phyloP scores from a whole-genome alignment of 2,797 vertebrate genomes.

The Linurgus olivaceus region DNA sequence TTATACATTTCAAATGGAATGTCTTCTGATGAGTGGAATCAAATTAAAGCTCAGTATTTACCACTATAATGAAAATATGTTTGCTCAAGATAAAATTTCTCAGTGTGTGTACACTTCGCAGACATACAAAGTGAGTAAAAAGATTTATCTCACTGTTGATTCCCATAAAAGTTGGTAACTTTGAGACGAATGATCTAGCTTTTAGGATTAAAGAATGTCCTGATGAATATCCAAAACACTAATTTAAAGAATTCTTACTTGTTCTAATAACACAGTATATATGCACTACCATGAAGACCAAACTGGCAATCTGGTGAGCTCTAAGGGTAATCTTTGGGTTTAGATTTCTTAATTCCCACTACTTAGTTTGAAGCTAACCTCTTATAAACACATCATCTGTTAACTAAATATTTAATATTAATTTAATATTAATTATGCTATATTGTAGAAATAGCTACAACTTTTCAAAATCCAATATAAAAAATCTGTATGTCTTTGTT shows the following conservation, averaged over 20 bases:
- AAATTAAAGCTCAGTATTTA: not conserved
- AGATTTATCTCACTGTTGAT: not conserved
- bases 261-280: not conserved
- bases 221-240: not conserved
- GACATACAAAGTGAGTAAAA: not conserved
- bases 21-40: not conserved
- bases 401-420: not conserved
- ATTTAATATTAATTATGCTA: not conserved
- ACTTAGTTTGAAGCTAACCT: not conserved
- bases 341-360: not conserved
- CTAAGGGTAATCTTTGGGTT: not conserved
- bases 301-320: not conserved
- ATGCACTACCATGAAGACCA: not conserved
- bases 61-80: not conserved
- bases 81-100: not conserved
- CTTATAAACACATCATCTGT: not conserved
- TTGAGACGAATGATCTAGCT: not conserved
- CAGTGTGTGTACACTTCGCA: not conserved
- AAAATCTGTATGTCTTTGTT: not conserved
- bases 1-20: not conserved
- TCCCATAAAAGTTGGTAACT: not conserved
- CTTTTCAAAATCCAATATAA: not conserved
- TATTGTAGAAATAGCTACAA: not conserved
- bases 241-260: not conserved
- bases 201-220: not conserved